Conservation (phyloP, 2,113 vertebrate genomes). For the Zapornia atra region DNA sequence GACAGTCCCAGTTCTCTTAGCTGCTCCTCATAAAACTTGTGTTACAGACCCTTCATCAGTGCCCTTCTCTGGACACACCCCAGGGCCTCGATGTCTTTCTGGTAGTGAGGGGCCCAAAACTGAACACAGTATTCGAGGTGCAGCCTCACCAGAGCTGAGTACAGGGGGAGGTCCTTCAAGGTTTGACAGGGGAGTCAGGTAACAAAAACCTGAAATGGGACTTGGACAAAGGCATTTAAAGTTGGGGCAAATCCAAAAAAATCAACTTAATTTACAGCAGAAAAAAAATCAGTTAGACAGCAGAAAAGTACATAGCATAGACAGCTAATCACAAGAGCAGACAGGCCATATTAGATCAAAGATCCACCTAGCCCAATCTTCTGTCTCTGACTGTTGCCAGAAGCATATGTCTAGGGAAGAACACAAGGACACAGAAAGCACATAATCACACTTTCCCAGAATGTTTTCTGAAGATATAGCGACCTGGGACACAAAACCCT, state of each 20-base stretch:
- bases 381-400: background rate
- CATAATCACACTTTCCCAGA: background rate
- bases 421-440: background rate
- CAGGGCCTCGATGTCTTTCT: too few species aligned
- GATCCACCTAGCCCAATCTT: background rate
- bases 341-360: background rate
- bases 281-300: slow-evolving; percentile 8
- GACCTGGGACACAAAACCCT: background rate
- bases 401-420: background rate
- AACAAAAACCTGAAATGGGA: background rate
- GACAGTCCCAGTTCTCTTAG: too few species aligned
- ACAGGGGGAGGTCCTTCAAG: background rate
- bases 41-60: too few species aligned
- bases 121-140: too few species aligned
- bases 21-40: too few species aligned
- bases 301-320: background rate
- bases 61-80: too few species aligned
- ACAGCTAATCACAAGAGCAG: background rate
- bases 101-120: too few species aligned
- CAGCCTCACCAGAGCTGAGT: too few species aligned
- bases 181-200: background rate
- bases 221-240: background rate
- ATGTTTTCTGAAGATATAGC: background rate
- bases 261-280: slow-evolving; percentile 20
- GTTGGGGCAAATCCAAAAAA: slow-evolving; percentile 25